Base-by-base conservation (phyloP, 1,140 invertebrate genomes). In the Penaeus indicus region DNA sequence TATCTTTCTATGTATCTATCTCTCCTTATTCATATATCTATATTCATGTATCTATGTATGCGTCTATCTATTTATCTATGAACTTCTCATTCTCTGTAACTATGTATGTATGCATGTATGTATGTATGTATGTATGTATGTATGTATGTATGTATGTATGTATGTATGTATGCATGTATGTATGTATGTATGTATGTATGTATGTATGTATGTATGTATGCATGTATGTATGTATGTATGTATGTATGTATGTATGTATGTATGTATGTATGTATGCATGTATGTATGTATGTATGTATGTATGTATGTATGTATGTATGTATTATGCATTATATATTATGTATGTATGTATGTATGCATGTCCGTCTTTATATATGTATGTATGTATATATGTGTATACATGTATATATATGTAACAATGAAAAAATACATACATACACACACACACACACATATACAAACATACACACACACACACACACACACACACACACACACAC, bases 61-160 rank as follows among this genome's bases (percentile, higher is more conserved):
- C n/a, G n/a, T n/a, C n/a, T n/a, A n/a, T n/a, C n/a, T n/a, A n/a
- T n/a, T n/a, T n/a, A n/a, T n/a, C n/a, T n/a, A n/a, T n/a, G n/a
- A n/a, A n/a, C n/a, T n/a, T n/a, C n/a, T n/a, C n/a, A n/a, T n/a
- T n/a, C n/a, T n/a, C n/a, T n/a, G n/a, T n/a, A n/a, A n/a, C n/a
- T n/a, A n/a, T n/a, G n/a, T n/a, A n/a, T 75, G 69, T 25, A 75
- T 75, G 69, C n/a, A 32, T 75, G 69, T 75, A 32, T 32, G n/a
- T 32, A 25, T 32, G 69, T 32, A 75, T 22, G 69, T 75, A 32
- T 75, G 69, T 16, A n/a, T 75, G n/a, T 11, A n/a, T 25, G 69
- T 25, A 32, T 75, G 69, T 25, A 11, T 75, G 69, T 11, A 10
- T 75, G 69, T 75, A 32, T 75, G 69, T 75, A 32, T 25, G 69